Evolutionary conservation across 2,888 invertebrate species (phyloP), one percentile per base, ranked within the genome.

Genomic region (Spisula subtruncata): DNA sequence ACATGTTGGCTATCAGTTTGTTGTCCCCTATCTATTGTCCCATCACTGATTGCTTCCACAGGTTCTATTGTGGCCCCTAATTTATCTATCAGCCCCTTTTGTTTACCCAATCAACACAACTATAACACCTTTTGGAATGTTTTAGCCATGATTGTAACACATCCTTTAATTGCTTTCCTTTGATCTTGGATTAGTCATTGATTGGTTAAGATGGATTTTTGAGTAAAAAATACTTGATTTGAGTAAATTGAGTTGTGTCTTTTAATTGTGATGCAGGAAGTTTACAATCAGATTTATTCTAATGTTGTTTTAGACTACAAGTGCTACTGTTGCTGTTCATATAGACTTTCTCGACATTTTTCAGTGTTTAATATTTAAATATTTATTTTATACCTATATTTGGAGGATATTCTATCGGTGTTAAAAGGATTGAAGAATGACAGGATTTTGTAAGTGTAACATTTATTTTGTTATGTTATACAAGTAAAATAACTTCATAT

Each of bases 131-230:
- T 66, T 51, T 10, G 51, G 51, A 8, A 51, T 51, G 51, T 51
- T 51, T 60, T 51, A 4, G 12, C 14, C 12, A 51, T 51, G 51
- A 1, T 51, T 60, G 8, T 75, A 35, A 25, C 14, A 12, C n/a
- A 10, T 75, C 35, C 16, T 32, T 75, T 75, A 75, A 75, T 75
- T 32, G 18, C 4, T 81, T 81, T 81, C 25, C 81, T 86, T 86
- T 86, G 81, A 86, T 86, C 46, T 86, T 29, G 35, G 51, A 60
- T 66, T 48, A 79, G 14, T 46, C 18, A 0, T 18, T 86, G 86
- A 86, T 86, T 86, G 86, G 86, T 81, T 18, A 48, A 5, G 60
- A 14, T 20, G n/a, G n/a, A 54, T 79, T 85, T 41, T 41, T 41
- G 41, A 41, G 41, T 41, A 41, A 41, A 41, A 41, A 41, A 41